Evolutionary conservation across 2,888 invertebrate species (phyloP).

Genomic region (Schizaphis graminum): DNA sequence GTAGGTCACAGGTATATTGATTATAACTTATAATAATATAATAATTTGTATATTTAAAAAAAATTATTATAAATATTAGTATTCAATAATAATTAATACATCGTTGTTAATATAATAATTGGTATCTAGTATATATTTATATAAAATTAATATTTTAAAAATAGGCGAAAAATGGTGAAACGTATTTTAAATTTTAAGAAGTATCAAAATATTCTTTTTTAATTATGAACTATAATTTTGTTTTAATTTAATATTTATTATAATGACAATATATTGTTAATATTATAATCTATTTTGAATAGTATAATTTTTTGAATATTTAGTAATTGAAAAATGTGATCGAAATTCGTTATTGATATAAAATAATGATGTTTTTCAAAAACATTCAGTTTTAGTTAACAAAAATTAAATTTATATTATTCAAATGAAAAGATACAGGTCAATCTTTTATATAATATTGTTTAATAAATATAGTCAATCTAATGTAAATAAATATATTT

Average conservation of each 20-base stretch:
- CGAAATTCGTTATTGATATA: background rate
- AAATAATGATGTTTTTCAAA: background rate
- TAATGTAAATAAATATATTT: background rate
- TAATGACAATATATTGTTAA: too few relatives aligned
- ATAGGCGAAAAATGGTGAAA: background rate
- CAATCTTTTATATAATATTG: background rate
- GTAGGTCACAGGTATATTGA: background rate
- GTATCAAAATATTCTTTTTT: background rate
- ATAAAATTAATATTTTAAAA: background rate
- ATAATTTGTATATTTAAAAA: background rate
- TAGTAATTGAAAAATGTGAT: background rate
- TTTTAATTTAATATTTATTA: background rate
- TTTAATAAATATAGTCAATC: background rate
- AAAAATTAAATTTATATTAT: background rate
- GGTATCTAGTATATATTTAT: background rate
- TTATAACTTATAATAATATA: background rate
- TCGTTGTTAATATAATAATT: background rate
- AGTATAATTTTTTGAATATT: background rate
- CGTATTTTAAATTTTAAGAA: background rate
- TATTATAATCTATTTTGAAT: background rate
- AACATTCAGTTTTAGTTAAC: too few relatives aligned
- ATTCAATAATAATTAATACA: background rate
- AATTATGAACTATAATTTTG: background rate
- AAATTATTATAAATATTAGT: background rate
- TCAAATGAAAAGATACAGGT: background rate